Evolutionary conservation across 2,797 vertebrate genomes (phyloP), one percentile per base, ranked within the genome.

Genomic region (Semaprochilodus insignis): DNA sequence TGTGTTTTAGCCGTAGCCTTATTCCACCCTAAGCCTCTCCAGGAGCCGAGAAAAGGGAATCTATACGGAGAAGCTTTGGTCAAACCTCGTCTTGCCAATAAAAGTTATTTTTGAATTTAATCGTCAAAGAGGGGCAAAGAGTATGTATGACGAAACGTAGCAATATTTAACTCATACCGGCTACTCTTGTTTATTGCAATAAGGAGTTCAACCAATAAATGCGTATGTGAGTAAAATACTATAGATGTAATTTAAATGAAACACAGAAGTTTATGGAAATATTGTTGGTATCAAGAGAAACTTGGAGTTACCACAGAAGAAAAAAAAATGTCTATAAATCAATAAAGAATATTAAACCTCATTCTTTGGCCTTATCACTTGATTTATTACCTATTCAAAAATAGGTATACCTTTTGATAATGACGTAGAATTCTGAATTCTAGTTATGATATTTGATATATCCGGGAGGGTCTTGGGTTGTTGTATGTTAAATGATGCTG

Each of bases 181-280:
- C 93, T 95, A 94, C 93, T 95, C 93, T 94, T 93, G 94, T 95
- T 95, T 94, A 93, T 94, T 95, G 95, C 95, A 96, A 95, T 95
- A 96, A 95, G 91, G 94, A 94, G 93, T 94, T 90, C 86, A 93
- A 94, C 91, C 90, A 93, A 94, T 94, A 94, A 91, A 94, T 93
- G 92, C 94, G 91, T 95, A 94, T 93, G 93, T 95, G 93, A 94
- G 91, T 94, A 90, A 92, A 94, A 94, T 92, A 93, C 91, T 92
- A 93, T 94, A 93, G 93, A 93, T 95, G 94, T 95, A 94, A 94
- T 94, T 95, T 94, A 95, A 96, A 94, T 92, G 81, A 91, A 93
- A 93, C 92, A 90, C 57, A 92, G 74, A 93, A 93, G 90, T 92
- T 93, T 92, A 94, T 92, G 92, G 91, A 92, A 90, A 94, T 93